Base-by-base conservation (phyloP, 2,888 invertebrate species). In the Dasypogon diadema region DNA sequence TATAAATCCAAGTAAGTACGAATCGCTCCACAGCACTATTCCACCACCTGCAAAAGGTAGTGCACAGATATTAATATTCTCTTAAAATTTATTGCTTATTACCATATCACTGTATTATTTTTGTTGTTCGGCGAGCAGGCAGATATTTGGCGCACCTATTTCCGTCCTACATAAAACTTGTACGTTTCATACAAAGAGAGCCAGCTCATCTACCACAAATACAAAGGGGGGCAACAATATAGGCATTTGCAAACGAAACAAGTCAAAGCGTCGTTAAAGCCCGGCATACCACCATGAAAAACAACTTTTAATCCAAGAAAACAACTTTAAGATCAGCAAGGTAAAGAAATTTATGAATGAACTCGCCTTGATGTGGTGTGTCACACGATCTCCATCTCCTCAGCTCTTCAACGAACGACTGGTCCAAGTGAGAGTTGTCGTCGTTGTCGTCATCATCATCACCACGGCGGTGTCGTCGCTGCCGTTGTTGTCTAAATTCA, bases 131-230 rank as follows among this genome's bases (percentile, higher is more conserved):
- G 14, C 42, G 63, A 63, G 18, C 63, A 63, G 75, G 42, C 76
- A 76, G 54, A 46, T 73, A 73, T 76, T 63, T 63, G 73, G 73
- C 76, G 72, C 76, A 76, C 76, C 76, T 76, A 76, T 76, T 76
- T 76, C 76, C 76, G 76, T 46, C 74, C 74, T 55, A 63, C 55
- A 74, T 60, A 76, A 56, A 37, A 63, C 63, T 37, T 42, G 63
- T 30, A 37, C 63, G 8, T 10, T 42, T 21, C 18, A 30, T 37
- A 42, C 18, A 42, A 58, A 30, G 34, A 30, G 34, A 30, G 5
- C 34, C 34, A 30, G 42, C 63, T 63, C 63, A 63, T 63, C 63
- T 42, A 63, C 63, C 8, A 63, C 63, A 63, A 10, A 4, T n/a
- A 58, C 30, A 30, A 58, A 14, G 14, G 56, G 34, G 34, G 34